Conservation (phyloP, 2,797 vertebrate species). For the Falco novaeseelandiae region DNA sequence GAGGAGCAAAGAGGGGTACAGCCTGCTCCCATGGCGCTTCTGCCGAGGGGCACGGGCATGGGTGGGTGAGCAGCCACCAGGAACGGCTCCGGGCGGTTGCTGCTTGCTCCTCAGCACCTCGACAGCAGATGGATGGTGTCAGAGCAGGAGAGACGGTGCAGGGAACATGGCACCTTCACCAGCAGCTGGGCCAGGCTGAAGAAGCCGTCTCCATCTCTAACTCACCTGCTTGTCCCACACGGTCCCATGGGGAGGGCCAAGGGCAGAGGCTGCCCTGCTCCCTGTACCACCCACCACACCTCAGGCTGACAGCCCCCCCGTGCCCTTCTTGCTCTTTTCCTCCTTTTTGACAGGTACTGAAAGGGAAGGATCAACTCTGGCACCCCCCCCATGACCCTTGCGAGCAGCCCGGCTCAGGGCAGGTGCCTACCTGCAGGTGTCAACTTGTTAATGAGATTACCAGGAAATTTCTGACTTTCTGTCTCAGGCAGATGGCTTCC, state of each 20-base stretch:
- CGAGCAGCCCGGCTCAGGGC: not conserved
- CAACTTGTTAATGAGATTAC: not conserved
- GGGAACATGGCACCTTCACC: not conserved
- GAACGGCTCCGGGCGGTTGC: rapidly evolving
- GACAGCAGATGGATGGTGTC: not conserved
- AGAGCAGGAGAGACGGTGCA: not conserved
- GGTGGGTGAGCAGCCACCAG: rapidly evolving
- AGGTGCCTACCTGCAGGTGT: not conserved
- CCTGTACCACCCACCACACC: not conserved
- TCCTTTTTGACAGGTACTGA: rapidly evolving
- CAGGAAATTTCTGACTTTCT: not conserved
- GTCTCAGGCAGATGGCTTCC: slow-evolving; percentile 54
- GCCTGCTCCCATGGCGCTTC: rapidly evolving
- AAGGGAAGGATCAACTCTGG: not conserved
- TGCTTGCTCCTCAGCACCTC: not conserved
- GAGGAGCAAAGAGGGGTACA: not conserved
- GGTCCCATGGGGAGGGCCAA: rapidly evolving
- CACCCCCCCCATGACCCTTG: rapidly evolving
- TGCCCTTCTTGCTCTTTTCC: not conserved
- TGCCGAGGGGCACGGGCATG: not conserved
- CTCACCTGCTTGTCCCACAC: rapidly evolving
- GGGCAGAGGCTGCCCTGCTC: not conserved
- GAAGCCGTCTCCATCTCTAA: rapidly evolving
- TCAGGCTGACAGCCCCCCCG: not conserved
- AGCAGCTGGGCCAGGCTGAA: not conserved